A percentile compares a stretch with the other conserved stretches of the same genome.
phyloP scores from a whole-genome alignment of 2,888 invertebrate species.

The Choreutis nemorana region DNA sequence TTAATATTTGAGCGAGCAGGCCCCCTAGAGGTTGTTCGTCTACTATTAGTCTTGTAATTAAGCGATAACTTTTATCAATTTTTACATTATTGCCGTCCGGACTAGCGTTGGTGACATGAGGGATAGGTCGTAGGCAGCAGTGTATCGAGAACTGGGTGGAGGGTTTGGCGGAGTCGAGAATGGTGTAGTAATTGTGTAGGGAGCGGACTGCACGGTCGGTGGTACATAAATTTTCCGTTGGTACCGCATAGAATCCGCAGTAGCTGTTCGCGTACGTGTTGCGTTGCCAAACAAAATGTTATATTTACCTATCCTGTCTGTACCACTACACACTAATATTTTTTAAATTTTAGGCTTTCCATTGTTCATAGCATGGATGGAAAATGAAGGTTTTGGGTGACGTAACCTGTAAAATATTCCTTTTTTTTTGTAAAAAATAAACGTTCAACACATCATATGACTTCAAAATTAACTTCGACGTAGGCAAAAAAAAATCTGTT shows the following conservation, averaged over 20 bases:
- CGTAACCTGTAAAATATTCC: too few relatives aligned
- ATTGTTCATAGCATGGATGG: too few relatives aligned
- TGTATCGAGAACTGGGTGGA: constrained; percentile 28
- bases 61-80: too few relatives aligned
- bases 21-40: constrained; percentile 31
- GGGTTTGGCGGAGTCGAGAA: constrained; percentile 25
- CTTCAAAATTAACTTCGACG: too few relatives aligned
- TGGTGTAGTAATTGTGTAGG: constrained; percentile 33
- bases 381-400: too few relatives aligned
- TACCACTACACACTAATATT: neutral
- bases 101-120: constrained; percentile 13
- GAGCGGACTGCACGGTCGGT: constrained; percentile 48
- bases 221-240: constrained; percentile 56
- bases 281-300: constrained; percentile 46
- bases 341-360: too few relatives aligned
- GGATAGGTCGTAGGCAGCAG: constrained; percentile 23
- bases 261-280: constrained; percentile 45
- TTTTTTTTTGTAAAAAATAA: too few relatives aligned
- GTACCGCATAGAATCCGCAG: constrained; percentile 61
- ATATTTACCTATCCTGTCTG: constrained; percentile 16
- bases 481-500: too few relatives aligned
- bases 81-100: too few relatives aligned
- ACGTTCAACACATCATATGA: too few relatives aligned
- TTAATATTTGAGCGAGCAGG: constrained; percentile 53
- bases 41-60: constrained; percentile 28